phyloP scores from a whole-genome alignment of 2,888 invertebrate species.

The Sisyra nigra region DNA sequence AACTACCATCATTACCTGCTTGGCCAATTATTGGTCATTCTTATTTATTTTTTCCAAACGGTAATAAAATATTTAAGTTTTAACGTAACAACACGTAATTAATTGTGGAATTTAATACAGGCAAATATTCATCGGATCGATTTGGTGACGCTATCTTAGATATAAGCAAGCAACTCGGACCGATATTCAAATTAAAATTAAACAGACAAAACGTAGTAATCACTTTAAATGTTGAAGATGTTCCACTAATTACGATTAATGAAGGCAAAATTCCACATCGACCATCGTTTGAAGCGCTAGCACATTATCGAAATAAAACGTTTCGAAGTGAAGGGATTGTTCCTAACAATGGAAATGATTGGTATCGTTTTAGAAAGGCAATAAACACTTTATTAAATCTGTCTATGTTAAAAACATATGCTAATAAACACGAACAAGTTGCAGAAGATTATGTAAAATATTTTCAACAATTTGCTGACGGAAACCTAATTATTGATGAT shows the following conservation, averaged over 20 bases:
- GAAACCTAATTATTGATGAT: conserved; percentile 21
- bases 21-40: conserved; percentile 24
- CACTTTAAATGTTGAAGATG: conserved; percentile 31
- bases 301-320: conserved; percentile 27
- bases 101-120: no score
- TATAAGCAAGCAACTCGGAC: conserved; percentile 28
- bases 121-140: conserved; percentile 22
- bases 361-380: conserved; percentile 31
- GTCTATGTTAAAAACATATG: conserved; percentile 26
- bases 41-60: conserved; percentile 23
- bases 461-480: conserved; percentile 20
- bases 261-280: conserved; percentile 34
- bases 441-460: conserved; percentile 28
- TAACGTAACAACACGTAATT: conserved; percentile 6
- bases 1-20: conserved; percentile 18
- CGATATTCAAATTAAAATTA: conserved; percentile 28
- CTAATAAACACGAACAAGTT: conserved; percentile 24
- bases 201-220: conserved; percentile 29
- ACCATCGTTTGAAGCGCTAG: conserved; percentile 33
- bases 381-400: conserved; percentile 32
- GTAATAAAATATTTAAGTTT: conserved; percentile 15
- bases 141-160: conserved; percentile 29
- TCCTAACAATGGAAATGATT: conserved; percentile 39
- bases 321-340: conserved; percentile 34
- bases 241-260: conserved; percentile 27